phyloP scores from a whole-genome alignment of 2,797 vertebrate genomes.

The Xiphophorus birchmanni region DNA sequence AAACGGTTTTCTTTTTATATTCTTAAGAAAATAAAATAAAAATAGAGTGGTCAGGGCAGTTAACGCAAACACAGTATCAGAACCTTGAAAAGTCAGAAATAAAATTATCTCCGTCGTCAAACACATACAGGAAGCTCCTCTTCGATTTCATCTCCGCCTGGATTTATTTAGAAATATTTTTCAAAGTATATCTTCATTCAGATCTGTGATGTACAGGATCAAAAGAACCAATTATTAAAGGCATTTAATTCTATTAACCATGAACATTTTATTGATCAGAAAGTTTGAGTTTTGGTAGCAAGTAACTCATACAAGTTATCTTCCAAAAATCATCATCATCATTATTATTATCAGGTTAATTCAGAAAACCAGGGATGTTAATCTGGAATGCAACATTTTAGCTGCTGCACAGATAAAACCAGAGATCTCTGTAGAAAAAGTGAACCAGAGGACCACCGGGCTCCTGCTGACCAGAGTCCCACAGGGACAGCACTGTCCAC shows the following conservation, averaged over 20 bases:
- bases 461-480: constrained; percentile 71
- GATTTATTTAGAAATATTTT: not conserved
- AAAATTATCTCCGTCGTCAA: not conserved
- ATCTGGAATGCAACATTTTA: constrained; percentile 79
- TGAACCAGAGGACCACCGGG: constrained; percentile 68
- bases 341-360: constrained; percentile 44
- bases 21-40: not conserved
- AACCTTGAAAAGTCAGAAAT: not conserved
- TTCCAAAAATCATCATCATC: constrained; percentile 31
- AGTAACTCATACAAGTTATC: constrained; percentile 42
- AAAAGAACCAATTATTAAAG: constrained; percentile 22
- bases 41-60: not conserved
- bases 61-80: not conserved
- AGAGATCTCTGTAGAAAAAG: constrained; percentile 50
- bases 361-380: constrained; percentile 53
- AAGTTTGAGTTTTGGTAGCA: constrained; percentile 58
- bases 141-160: not conserved
- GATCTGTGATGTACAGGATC: not conserved
- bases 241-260: constrained; percentile 58
- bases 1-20: not conserved
- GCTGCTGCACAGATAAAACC: constrained; percentile 59
- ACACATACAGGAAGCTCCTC: not conserved
- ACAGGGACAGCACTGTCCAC: constrained; percentile 47
- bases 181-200: not conserved
- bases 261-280: constrained; percentile 70